Base-by-base conservation (phyloP, 2,888 invertebrate species). In the Neria commutata region DNA sequence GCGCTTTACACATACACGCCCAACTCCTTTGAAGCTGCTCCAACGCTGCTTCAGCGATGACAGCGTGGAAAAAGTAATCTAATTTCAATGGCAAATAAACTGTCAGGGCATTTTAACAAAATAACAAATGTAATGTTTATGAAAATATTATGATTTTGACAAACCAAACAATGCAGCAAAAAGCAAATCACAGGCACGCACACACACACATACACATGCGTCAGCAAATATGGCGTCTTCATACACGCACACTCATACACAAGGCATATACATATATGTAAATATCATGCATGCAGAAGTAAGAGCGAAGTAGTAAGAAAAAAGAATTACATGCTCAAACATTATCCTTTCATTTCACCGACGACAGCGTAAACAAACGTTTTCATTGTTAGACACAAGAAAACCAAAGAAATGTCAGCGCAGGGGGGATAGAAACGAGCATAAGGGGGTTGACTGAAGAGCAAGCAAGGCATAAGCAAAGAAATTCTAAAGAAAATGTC, bases 121-220 rank as follows among this genome's bases (percentile, higher is more conserved):
- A 61, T 61, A 61, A 61, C 58, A 58, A 61, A 61, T 61, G 55
- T 58, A 53, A 56, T n/a, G n/a, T 62, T 42, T 62, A 58, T 56
- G 56, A 58, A 62, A 58, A 62, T 62, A 62, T 62, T 62, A 62
- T 58, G 61, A 58, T 58, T 62, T 62, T 62, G 61, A 62, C 61
- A 62, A 58, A 55, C 52, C 45, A 55, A 58, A 61, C 61, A 56
- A 61, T 48, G 46, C n/a, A n/a, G n/a, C n/a, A 11, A 29, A 11
- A 29, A 11, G 11, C 6, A 19, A 42, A 17, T 21, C 42, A 42
- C 42, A 42, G 19, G 6, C 29, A 29, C 29, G 11, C 29, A 29
- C 11, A 11, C 29, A 29, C 11, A 29, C 29, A 29, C 6, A 11
- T 11, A 29, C 6, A 29, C 29, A 11, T 8, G 11, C 29, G 11